Evolutionary conservation across 2,888 invertebrate genomes (phyloP), one percentile per base, ranked within the genome.

Genomic region (Griposia aprilina): DNA sequence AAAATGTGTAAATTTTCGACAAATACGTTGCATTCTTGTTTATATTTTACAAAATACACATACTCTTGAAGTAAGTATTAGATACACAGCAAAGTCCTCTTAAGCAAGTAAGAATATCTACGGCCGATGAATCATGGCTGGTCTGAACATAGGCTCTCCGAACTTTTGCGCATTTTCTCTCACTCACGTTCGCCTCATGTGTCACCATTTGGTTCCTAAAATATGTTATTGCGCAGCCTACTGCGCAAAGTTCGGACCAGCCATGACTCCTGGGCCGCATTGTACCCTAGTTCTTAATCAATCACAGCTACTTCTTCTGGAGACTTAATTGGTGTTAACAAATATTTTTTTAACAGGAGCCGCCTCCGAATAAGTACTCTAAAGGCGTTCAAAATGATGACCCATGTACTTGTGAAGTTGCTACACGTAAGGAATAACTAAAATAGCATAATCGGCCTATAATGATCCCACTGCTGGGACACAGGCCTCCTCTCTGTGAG

Each of bases 351-450:
- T 2, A 71, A 63, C 76, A 78, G 80, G 72, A 67, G 17, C 62
- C 36, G 17, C 26, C 45, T n/a, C 70, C 75, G 13, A 69, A 23
- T 26, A 82, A 45, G 23, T 71, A 72, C 30, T 75, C 78, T 0
- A 81, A 79, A 77, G 72, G 66, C 13, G 65, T 85, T 71, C 91
- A 92, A 76, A 81, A 85, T 15, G 88, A 81, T 23, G 52, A 68
- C 26, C 65, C 66, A 2, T 86, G 84, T 41, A 59, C 84, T 11
- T 87, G 87, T 76, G 89, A 92, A 26, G 87, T 80, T 8, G 91
- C 91, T 81, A 88, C 88, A 69, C 72, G 92, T 92, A 84, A 90
- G 90, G 1, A 5, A 26, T 0, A 55, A 41, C 26, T 41, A 26
- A 73, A 70, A n/a, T 20, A 52, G 20, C 20, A 52, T 52, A 15